A percentile compares a stretch with the other conserved stretches of the same genome.
These are phyloP conservation scores for Brachionus koreanus DNA, from an alignment of 1,140 invertebrate genomes.

Conservation along the genomic window DNA sequence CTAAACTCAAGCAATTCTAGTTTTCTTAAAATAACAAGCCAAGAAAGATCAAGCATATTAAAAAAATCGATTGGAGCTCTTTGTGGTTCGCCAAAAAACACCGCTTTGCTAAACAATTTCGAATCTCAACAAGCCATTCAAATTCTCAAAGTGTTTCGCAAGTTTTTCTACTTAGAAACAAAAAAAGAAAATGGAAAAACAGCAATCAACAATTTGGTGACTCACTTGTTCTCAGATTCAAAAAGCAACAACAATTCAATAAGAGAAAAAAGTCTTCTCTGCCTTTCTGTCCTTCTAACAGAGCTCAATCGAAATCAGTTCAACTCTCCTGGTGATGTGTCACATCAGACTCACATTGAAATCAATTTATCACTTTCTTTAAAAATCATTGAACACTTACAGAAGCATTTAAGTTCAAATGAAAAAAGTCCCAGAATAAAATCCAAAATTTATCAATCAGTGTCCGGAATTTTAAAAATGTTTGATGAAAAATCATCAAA, in stretches of 20 bases:
- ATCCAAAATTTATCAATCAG: not conserved
- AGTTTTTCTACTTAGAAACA: not conserved
- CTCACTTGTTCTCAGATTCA: not conserved
- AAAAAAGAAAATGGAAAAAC: not conserved
- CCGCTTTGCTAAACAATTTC: not conserved
- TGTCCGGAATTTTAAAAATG: not conserved
- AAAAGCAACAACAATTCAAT: not conserved
- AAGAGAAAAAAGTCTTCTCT: not conserved
- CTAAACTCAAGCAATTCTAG: not conserved
- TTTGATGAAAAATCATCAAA: not conserved
- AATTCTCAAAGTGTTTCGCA: not conserved
- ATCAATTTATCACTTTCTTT: not conserved
- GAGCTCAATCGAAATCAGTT: slow-evolving; percentile 8
- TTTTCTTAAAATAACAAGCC: not conserved
- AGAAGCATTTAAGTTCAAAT: not conserved
- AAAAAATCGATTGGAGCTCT: not conserved
- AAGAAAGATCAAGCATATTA: not conserved
- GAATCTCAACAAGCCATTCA: not conserved
- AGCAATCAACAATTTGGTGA: not conserved
- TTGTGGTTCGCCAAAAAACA: not conserved
- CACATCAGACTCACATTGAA: not conserved
- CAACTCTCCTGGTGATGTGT: not conserved
- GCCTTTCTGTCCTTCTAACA: not conserved
- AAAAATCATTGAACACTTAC: not conserved
- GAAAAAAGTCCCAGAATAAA: not conserved